Base-by-base conservation (phyloP, 1,140 invertebrate species). In the Trichonephila clavata region DNA sequence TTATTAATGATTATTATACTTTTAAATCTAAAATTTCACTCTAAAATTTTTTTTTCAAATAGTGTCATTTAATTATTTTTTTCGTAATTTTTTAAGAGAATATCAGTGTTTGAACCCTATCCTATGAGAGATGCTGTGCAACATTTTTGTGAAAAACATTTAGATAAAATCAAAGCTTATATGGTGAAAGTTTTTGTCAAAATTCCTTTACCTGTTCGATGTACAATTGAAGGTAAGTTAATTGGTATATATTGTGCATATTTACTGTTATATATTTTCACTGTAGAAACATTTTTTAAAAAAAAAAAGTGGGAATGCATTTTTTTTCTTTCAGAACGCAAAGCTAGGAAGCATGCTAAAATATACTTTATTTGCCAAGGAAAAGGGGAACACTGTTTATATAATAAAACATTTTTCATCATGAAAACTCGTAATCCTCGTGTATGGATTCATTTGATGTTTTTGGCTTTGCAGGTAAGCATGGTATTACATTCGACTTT, bases 361-460 rank as follows among this genome's bases (percentile, higher is more conserved):
- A 96, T 99, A 65, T 97, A 98, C 96, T 99, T 99, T 96, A 97
- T 97, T 80, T 99, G 98, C 96, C 98, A 98, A 95, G 97, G 97
- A 24, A 97, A 97, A 95, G 97, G 98, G 21, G 97, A 97, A 93
- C 97, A 98, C 96, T 99, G 98, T 96, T 96, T 99, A n/a, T 99
- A 98, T 96, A 97, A 97, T 87, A 97, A 97, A 95, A 97, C 97
- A 80, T 97, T 97, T 95, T 99, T 99, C 96, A 97, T 97, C 3
- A 97, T 99, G 97, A 97, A 98, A 95, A 99, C 98, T 71, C 97
- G 98, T 94, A 97, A 98, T 96, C 97, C 98, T 18, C 97, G 98
- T 94, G 97, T 98, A 86, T 99, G 98, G 98, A 98, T 99, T 94
- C 98, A 99, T 96, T 96, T 99, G 24, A 99, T 99, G 98, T 99